Conservation (phyloP, 2,888 invertebrate species). For the Cheilosia variabilis region DNA sequence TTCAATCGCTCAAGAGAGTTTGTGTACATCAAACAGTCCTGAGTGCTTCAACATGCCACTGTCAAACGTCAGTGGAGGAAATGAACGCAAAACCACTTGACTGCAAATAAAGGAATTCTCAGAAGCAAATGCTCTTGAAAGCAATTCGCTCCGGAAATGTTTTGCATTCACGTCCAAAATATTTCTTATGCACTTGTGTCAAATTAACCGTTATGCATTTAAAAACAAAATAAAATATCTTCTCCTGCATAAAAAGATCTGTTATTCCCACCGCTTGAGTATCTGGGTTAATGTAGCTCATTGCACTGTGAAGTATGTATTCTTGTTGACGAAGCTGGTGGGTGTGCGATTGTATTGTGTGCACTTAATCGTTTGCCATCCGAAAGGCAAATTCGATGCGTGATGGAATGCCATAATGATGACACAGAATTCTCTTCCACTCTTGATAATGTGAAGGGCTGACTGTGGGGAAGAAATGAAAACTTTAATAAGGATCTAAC, state of each 20-base stretch:
- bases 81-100: conserved; percentile 24
- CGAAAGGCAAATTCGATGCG: not conserved
- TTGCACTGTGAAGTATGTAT: not conserved
- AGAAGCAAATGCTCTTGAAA: conserved; percentile 34
- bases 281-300: conserved; percentile 11
- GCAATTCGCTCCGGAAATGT: conserved; percentile 33
- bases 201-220: conserved; percentile 32
- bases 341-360: not conserved
- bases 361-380: not conserved
- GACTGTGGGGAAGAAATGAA: not conserved
- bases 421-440: not conserved
- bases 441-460: too few relatives aligned
- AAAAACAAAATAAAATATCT: not conserved
- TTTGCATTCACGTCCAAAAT: conserved; percentile 4
- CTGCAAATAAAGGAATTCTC: conserved; percentile 27
- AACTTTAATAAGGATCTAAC: not conserved
- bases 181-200: conserved; percentile 36
- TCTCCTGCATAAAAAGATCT: not conserved
- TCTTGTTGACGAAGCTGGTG: not conserved
- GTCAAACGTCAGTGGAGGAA: not conserved
- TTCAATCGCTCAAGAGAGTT: too few relatives aligned
- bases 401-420: not conserved
- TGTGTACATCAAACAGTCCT: too few relatives aligned
- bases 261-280: not conserved
- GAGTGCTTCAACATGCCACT: conserved; percentile 3